Conservation (phyloP, 2,888 invertebrate species). For the Archaeoteleia sp. region DNA sequence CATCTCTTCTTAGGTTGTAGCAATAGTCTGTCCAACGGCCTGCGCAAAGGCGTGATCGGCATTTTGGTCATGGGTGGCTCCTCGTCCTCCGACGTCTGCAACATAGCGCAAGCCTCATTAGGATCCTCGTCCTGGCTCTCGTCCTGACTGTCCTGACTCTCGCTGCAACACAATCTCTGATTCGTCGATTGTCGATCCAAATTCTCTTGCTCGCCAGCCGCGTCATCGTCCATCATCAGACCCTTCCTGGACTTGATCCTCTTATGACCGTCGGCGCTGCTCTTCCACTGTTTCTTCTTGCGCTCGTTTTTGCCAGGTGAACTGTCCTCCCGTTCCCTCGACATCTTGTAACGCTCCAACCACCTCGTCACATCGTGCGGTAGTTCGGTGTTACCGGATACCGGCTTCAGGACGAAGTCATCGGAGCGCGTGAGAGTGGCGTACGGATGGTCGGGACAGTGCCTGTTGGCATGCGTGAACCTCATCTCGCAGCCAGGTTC, state of each 20-base stretch:
- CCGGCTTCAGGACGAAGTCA: constrained; percentile 76
- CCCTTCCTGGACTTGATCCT: constrained; percentile 76
- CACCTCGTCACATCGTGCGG: constrained; percentile 77
- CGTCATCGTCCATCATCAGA: constrained; percentile 73
- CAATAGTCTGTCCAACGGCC: constrained; percentile 69
- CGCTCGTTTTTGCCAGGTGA: constrained; percentile 74
- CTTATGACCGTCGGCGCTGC: constrained; percentile 72
- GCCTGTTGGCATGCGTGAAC: constrained; percentile 86
- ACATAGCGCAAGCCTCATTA: constrained; percentile 60
- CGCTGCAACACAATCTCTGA: constrained; percentile 67
- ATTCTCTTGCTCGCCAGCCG: constrained; percentile 73
- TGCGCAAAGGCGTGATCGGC: constrained; percentile 65
- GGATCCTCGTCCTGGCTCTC: constrained; percentile 73
- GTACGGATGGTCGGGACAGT: constrained; percentile 83
- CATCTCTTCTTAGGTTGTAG: constrained; percentile 79
- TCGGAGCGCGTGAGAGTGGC: constrained; percentile 77
- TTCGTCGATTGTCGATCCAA: constrained; percentile 64
- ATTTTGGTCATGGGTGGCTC: constrained; percentile 63
- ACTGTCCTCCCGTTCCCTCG: constrained; percentile 71
- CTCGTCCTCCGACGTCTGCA: constrained; percentile 71
- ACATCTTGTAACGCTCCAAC: constrained; percentile 76
- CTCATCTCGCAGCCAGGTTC: constrained; percentile 80
- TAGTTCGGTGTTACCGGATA: constrained; percentile 75
- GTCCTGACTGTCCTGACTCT: constrained; percentile 72
- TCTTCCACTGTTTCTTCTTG: constrained; percentile 75